Evolutionary conservation across 2,797 vertebrate genomes (phyloP), one percentile per base, ranked within the genome.

Genomic region (Peromyscus nudipes): DNA sequence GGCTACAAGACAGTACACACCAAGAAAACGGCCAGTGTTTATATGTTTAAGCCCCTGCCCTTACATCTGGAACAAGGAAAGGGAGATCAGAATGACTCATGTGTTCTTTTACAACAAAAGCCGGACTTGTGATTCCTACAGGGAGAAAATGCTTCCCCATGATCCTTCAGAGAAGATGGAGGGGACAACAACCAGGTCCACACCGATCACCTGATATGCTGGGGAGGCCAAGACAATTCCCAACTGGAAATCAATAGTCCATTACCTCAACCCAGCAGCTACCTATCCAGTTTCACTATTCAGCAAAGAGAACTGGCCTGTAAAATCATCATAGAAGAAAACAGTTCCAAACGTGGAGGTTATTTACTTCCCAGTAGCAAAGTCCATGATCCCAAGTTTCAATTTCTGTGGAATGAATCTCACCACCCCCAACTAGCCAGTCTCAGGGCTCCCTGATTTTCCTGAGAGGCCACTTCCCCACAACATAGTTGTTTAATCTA

Each of bases 1-100:
- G 2, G 82, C 83, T 29, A 81, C 1, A 73, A 23, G 71, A 92
- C 57, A 89, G 2, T 12, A 57, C 16, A 73, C n/a, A 29, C 40
- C 91, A 94, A 49, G 92, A 91, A 98, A 90, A 88, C 10, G 93
- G 96, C 84, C 94, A 97, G 87, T 81, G 86, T 90, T 97, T n/a
- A n/a, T 79, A 86, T 29, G 29, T 64, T 92, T 92, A 76, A 97
- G 71, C 23, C 57, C 69, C 60, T 43, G 31, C 75, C 69, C 62
- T 52, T 6, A 60, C 89, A 95, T 0, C 94, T 94, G 82, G 71
- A 81, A 69, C 52, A 96, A 95, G 46, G 85, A 76, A 89, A 67
- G 31, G 19, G 62, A 82, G 81, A 96, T 91, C 81, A 98, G 86
- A 97, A 94, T 43, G 76, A 95, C 71, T 80, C 46, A 8, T 21